Percentiles rank a stretch among this genome's conserved stretches.
These are phyloP conservation scores for Drosophila helvetica DNA, from an alignment of 2,888 invertebrate genomes.

Conservation along the genomic window DNA sequence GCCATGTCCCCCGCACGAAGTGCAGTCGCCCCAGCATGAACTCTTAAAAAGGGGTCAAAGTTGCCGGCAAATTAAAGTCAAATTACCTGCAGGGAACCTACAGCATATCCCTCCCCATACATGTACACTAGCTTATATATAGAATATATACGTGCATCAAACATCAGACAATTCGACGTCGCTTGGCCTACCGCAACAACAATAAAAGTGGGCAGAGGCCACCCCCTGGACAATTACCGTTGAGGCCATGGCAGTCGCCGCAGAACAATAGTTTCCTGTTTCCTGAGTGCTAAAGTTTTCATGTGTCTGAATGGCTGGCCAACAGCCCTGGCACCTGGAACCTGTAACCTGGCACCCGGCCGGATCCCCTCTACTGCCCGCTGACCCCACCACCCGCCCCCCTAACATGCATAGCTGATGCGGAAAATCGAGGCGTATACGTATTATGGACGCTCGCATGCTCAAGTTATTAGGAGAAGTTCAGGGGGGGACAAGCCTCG, in stretches of 20 bases:
- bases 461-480: constrained; percentile 38
- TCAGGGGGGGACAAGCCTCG: not conserved
- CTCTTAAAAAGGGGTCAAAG: constrained; percentile 34
- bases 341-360: not conserved
- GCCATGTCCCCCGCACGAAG: constrained; percentile 12
- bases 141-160: constrained; percentile 39
- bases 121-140: not conserved
- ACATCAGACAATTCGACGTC: constrained; percentile 41
- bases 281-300: constrained; percentile 49
- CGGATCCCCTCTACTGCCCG: not conserved
- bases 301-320: constrained; percentile 30
- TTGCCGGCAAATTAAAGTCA: constrained; percentile 36
- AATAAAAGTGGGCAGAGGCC: constrained; percentile 20
- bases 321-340: not conserved
- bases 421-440: constrained; percentile 29
- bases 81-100: constrained; percentile 41
- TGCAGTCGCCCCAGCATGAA: constrained; percentile 3
- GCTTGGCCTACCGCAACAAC: constrained; percentile 37
- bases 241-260: constrained; percentile 42
- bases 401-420: constrained; percentile 17
- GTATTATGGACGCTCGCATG: constrained; percentile 63
- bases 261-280: constrained; percentile 50
- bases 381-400: not conserved
- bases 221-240: constrained; percentile 41
- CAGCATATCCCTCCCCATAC: not conserved